Evolutionary conservation across 2,113 vertebrate genomes (phyloP), one percentile per base, ranked within the genome.

Genomic region (Stercorarius parasiticus): DNA sequence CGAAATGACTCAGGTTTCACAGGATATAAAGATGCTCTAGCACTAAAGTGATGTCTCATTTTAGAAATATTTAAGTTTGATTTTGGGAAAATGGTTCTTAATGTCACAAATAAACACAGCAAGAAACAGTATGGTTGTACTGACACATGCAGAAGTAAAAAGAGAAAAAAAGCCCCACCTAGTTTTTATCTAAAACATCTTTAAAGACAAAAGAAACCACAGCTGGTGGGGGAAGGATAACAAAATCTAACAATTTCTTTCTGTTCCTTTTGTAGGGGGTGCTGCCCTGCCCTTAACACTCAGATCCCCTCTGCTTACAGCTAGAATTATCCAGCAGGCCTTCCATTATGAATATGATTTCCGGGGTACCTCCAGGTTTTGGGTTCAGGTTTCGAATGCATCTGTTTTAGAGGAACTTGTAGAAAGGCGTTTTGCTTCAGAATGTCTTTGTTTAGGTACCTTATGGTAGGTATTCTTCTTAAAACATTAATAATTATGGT

Each of bases 401-500:
- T 59, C 15, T 45, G 22, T 11, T 80, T 38, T 65, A 82, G 40
- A 27, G 26, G 19, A 88, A 34, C 18, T 55, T 67, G 9, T n/a
- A 49, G 25, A 61, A 47, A n/a, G n/a, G 3, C 1, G 1, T 88
- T 82, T 83, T 81, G 11, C 34, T 84, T 55, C 45, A 53, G 27
- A 64, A 36, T 29, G 5, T 49, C 45, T 86, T 69, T 83, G n/a
- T 77, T 94, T 70, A 32, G 43, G 36, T 55, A 85, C 18, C 12
- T 81, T 71, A 9, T 58, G 47, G 67, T 56, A 79, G 67, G 34
- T 85, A 82, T 82, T 95, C 82, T 93, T 92, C 77, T 95, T 85
- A 86, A 94, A 97, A 84, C 16, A 76, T 45, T 56, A 92, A 70
- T 76, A 93, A 96, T 89, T 55, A 43, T 72, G 11, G 36, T 93